Conservation (phyloP, 2,113 vertebrate species). For the Copsychus sechellarum region DNA sequence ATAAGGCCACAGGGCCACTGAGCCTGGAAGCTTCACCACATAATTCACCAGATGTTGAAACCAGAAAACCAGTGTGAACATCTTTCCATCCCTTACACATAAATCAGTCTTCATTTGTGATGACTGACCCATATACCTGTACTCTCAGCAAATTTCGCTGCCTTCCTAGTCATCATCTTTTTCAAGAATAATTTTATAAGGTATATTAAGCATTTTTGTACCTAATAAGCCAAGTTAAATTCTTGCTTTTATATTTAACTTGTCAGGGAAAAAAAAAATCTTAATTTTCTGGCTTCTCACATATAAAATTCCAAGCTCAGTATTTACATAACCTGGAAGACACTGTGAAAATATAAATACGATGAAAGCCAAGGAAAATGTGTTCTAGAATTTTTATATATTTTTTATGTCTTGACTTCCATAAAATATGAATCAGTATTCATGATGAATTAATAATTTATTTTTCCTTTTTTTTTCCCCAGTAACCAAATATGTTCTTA, state of each 20-base stretch:
- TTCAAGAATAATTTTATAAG: not conserved
- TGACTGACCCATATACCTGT: not conserved
- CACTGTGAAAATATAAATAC: not conserved
- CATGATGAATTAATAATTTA: not conserved
- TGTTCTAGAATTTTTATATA: not conserved
- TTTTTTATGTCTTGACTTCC: not conserved
- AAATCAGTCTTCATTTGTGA: not conserved
- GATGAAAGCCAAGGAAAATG: not conserved
- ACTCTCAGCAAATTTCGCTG: not conserved
- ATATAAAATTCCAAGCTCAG: not conserved
- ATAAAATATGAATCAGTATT: not conserved
- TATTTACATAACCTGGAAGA: not conserved
- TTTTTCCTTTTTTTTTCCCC: rapidly evolving
- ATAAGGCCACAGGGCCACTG: rapidly evolving
- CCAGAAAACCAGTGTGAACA: not conserved
- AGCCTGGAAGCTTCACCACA: not conserved
- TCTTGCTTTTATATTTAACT: not conserved
- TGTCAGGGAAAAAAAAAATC: not conserved
- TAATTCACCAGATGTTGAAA: not conserved
- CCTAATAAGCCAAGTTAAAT: not conserved
- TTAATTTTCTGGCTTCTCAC: not conserved
- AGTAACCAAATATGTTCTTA: not conserved
- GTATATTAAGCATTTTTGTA: not conserved
- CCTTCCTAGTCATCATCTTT: not conserved
- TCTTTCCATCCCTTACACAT: not conserved